A percentile compares a stretch with the other conserved stretches of the same genome.
phyloP scores from a whole-genome alignment of 2,797 vertebrate genomes.

The Schizopygopsis pylzovi region DNA sequence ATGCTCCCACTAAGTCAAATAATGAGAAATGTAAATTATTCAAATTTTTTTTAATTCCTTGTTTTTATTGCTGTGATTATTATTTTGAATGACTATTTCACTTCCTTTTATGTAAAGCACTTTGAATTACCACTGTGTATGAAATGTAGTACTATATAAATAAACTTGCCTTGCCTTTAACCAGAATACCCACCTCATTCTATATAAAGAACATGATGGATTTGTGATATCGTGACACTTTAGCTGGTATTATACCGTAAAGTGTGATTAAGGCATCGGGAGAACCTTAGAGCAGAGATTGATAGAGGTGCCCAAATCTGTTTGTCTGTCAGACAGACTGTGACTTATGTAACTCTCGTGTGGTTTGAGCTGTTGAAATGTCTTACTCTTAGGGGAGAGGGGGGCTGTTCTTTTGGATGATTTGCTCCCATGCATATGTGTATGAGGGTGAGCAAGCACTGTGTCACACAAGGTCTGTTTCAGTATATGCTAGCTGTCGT shows the following conservation, averaged over 20 bases:
- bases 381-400: too few species aligned
- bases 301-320: slow-evolving; percentile 14
- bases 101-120: too few species aligned
- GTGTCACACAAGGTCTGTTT: slow-evolving; percentile 9
- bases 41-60: too few species aligned
- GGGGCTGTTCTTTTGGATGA: too few species aligned
- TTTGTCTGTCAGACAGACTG: slow-evolving; percentile 23
- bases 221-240: not conserved
- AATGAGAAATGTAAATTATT: too few species aligned
- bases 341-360: slow-evolving; percentile 43
- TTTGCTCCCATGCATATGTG: slow-evolving; percentile 6
- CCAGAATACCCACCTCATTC: not conserved
- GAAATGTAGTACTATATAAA: too few species aligned
- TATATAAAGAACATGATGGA: not conserved
- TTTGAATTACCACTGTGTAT: too few species aligned
- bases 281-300: not conserved
- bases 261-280: not conserved
- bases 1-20: too few species aligned
- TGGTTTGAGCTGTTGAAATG: not conserved
- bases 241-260: slow-evolving; percentile 9
- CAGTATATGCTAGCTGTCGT: not conserved
- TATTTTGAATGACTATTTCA: too few species aligned
- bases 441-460: not conserved
- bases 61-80: too few species aligned
- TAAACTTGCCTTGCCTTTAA: too few species aligned